Conservation (phyloP, 2,113 vertebrate species). For the Agelaius tricolor region DNA sequence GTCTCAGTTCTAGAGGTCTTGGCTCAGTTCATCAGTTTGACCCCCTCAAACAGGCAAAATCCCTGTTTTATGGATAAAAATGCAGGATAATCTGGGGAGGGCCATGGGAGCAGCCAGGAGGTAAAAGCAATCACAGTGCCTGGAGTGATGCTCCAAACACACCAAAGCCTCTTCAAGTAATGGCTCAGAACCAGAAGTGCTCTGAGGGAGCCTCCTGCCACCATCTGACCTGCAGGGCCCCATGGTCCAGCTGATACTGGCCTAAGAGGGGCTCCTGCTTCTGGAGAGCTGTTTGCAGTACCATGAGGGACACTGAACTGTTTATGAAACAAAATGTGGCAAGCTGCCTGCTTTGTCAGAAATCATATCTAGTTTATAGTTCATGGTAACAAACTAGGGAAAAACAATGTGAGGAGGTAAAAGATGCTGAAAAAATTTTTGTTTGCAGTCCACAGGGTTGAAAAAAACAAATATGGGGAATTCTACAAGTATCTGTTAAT, state of each 20-base stretch:
- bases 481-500: neutral
- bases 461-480: neutral
- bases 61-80: neutral
- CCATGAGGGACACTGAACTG: neutral
- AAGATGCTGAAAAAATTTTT: neutral
- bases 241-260: neutral
- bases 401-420: neutral
- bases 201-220: neutral
- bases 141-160: neutral
- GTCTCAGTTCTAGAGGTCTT: neutral
- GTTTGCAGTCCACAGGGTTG: neutral
- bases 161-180: neutral
- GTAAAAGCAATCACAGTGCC: neutral
- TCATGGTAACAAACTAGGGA: neutral
- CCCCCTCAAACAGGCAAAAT: neutral
- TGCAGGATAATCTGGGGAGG: neutral
- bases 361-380: neutral
- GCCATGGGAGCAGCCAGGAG: neutral
- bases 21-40: constrained; percentile 17
- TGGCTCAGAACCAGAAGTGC: neutral
- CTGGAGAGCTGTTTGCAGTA: neutral
- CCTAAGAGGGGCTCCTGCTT: neutral
- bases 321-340: neutral
- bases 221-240: neutral
- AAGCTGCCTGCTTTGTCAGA: neutral